Base-by-base conservation (phyloP, 35 echinoderm and acorn worm genomes). In the Strongylocentrotus purpuratus region DNA sequence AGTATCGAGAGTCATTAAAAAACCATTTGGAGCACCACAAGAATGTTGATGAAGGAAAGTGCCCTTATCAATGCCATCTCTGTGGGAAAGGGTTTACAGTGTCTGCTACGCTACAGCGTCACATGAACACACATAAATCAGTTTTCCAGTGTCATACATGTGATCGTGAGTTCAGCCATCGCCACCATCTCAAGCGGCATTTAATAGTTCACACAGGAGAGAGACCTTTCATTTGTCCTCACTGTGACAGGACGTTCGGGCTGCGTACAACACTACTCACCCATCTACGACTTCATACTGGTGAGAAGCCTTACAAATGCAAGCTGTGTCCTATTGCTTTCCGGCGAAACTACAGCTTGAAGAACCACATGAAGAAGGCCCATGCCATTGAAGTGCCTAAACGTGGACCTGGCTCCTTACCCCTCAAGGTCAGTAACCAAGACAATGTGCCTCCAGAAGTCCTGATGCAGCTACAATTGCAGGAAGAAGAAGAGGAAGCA, bases 261-360 rank as follows among this genome's bases (percentile, higher is more conserved):
- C 92, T 86, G 31, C 70, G 92, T 15, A 86, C 91, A 28, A 93
- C 85, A 17, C 50, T 96, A 15, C 59, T 47, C 5, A 85, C 70
- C 22, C 95, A 96, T 87, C 71, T 86, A 25, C 60, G 95, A 20
- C 92, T 94, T 33, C 95, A 96, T n/a, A 96, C 95, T 28, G 95
- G 95, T 48, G 95, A 96, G 35, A 96, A 96, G 47, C 95, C 95
- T 31, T 96, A 96, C 85, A 96, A 96, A 88, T 96, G 95, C 86
- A 47, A 94, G 20, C 28, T 87, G 20, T 96, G 95, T 96, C 91
- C 91, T 31, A 32, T 94, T 17, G 85, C 92, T 33, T 95, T 95
- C 31, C 86, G 85, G 31, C 94, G 87, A n/a, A 95, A 95, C 46
- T 87, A 88, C 86, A 95, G 94, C 87, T 33, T 95, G 86, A 95